These are phyloP conservation scores for Bufo bufo DNA, from an alignment of 2,113 vertebrate species.

Conservation along the genomic window DNA sequence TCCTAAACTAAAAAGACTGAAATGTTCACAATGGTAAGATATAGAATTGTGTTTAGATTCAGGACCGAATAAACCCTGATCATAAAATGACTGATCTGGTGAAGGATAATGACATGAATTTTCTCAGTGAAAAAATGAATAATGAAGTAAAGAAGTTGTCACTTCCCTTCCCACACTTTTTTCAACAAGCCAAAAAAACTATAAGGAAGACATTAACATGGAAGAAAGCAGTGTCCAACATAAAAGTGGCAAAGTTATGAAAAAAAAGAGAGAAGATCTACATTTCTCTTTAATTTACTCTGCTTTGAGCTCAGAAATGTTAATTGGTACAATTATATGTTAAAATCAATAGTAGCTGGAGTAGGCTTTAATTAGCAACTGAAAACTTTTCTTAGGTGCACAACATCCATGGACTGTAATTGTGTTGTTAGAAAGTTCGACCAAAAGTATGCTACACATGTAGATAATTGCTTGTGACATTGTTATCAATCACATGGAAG, in stretches of 20 bases:
- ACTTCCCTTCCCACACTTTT: background rate
- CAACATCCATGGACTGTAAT: constrained; percentile 9
- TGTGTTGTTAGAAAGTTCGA: background rate
- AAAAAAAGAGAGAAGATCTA: background rate
- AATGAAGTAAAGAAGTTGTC: background rate
- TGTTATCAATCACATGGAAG: constrained; percentile 22
- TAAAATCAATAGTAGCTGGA: background rate
- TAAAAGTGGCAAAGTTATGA: too few species aligned
- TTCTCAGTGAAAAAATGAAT: background rate
- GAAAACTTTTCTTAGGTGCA: background rate
- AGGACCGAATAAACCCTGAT: too few species aligned
- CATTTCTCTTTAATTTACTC: background rate
- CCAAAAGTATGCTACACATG: background rate
- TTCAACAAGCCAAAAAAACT: too few species aligned
- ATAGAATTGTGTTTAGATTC: too few species aligned
- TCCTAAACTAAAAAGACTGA: too few species aligned
- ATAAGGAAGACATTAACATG: background rate
- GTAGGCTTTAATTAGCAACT: background rate
- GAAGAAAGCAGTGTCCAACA: too few species aligned
- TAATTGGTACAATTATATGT: background rate
- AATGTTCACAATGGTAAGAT: too few species aligned
- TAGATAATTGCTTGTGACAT: background rate
- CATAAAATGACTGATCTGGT: too few species aligned
- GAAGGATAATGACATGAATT: background rate
- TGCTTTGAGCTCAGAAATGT: background rate